Evolutionary conservation across 1,140 invertebrate genomes (phyloP).

Genomic region (Chironomus tepperi): DNA sequence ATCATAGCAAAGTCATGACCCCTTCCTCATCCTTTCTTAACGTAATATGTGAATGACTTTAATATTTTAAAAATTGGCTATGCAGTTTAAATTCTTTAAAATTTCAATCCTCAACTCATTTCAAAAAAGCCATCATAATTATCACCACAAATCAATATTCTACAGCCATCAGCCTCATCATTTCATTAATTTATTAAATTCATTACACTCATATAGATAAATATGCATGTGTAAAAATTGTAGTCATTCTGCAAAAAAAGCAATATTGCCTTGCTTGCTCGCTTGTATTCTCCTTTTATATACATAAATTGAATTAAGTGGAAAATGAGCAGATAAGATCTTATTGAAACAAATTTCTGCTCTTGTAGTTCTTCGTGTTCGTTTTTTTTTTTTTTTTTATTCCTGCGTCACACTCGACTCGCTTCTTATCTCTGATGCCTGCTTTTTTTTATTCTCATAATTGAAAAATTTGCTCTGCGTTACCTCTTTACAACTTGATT

Average conservation of each 20-base stretch:
- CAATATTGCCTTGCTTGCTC: not conserved
- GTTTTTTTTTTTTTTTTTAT: no score
- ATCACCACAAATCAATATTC: not conserved
- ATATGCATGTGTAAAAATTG: not conserved
- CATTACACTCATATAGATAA: no score
- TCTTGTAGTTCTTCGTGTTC: constrained; percentile 18
- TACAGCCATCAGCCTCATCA: not conserved
- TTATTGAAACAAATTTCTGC: constrained; percentile 22
- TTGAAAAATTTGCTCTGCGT: not conserved
- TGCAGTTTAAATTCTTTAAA: no score
- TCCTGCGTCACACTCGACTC: not conserved
- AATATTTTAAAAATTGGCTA: no score
- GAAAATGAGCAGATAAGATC: constrained; percentile 19
- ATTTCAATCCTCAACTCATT: no score
- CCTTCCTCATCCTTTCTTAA: no score
- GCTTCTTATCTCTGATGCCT: not conserved
- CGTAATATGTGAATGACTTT: no score
- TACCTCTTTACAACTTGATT: not conserved
- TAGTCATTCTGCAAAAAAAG: not conserved
- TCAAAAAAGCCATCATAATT: no score
- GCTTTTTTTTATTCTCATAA: not conserved
- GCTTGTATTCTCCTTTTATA: not conserved
- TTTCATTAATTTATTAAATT: not conserved
- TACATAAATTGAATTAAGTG: constrained; percentile 20
- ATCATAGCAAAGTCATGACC: no score